These are phyloP conservation scores for Phyto melanocephala DNA, from an alignment of 2,888 invertebrate genomes.

Conservation along the genomic window DNA sequence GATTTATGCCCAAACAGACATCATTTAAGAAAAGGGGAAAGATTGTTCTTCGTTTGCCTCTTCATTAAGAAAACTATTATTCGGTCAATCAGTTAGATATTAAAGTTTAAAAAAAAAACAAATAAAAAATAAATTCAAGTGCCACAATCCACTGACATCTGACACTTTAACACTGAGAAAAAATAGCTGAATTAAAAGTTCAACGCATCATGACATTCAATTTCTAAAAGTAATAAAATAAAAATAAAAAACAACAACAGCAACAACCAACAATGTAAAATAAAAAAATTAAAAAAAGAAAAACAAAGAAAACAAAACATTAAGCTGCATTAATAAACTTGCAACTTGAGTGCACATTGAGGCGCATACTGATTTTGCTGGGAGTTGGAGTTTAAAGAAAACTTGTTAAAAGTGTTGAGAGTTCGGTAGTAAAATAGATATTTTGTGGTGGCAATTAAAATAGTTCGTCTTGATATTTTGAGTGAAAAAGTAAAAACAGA, in stretches of 20 bases:
- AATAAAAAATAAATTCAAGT: not conserved
- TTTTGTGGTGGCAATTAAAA: slow-evolving; percentile 15
- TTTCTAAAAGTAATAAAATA: not conserved
- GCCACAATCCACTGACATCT: slow-evolving; percentile 15
- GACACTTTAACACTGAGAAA: slow-evolving; percentile 11
- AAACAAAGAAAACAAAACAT: not conserved
- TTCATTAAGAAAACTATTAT: not conserved
- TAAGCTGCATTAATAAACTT: slow-evolving; percentile 41
- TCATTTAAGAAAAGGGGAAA: not conserved
- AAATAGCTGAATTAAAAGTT: not conserved
- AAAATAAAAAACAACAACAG: not conserved
- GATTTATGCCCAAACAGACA: not conserved
- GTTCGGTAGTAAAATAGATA: not conserved
- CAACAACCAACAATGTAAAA: not conserved
- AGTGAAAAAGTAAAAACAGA: slow-evolving; percentile 5
- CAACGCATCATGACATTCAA: slow-evolving; percentile 29
- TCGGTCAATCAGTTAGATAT: not conserved
- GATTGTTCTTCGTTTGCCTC: not conserved
- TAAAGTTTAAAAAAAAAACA: not conserved
- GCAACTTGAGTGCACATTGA: slow-evolving; percentile 53
- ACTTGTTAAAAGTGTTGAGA: slow-evolving; percentile 33
- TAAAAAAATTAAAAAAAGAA: not conserved
- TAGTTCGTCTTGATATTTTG: slow-evolving; percentile 21
- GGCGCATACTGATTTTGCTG: slow-evolving; percentile 8
- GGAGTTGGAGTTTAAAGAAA: slow-evolving; percentile 29